These are phyloP conservation scores for Sebastolobus altivelis DNA, from an alignment of 2,797 vertebrate species.

Conservation along the genomic window DNA sequence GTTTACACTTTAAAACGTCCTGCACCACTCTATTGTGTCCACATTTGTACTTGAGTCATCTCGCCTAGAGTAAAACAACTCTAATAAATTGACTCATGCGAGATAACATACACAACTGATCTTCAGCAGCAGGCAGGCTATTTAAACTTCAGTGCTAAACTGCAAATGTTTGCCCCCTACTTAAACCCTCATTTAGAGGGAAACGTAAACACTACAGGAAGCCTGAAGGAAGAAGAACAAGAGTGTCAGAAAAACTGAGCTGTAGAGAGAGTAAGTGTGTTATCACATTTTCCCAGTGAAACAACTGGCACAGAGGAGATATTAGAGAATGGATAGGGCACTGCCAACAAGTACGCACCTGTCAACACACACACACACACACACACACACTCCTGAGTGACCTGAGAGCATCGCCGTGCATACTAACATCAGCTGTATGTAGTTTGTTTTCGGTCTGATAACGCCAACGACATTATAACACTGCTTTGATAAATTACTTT, in stretches of 20 bases:
- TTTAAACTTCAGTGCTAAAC: conserved; percentile 17
- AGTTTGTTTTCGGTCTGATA: conserved; percentile 27
- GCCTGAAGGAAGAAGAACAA: conserved; percentile 25
- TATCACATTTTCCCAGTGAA: conserved; percentile 55
- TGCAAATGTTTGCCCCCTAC: conserved; percentile 27
- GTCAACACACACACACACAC: conserved; percentile 34
- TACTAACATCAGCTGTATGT: conserved; percentile 19
- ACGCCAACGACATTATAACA: not conserved
- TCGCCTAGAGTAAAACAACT: not conserved
- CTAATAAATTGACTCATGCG: not conserved
- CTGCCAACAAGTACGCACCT: conserved; percentile 35
- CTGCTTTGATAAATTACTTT: conserved; percentile 37
- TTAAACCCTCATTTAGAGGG: conserved; percentile 33
- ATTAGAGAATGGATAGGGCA: conserved; percentile 57
- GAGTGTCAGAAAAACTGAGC: conserved; percentile 11
- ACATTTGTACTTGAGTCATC: not conserved
- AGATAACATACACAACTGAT: conserved; percentile 6
- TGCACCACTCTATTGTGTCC: not conserved
- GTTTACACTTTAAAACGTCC: no score
- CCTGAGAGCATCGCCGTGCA: conserved; percentile 2
- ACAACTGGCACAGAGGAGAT: conserved; percentile 64
- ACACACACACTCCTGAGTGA: conserved; percentile 31
- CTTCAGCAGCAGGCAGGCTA: not conserved
- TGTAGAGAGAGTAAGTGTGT: conserved; percentile 29
- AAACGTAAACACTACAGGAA: conserved; percentile 21